Base-by-base conservation (phyloP, 2,113 vertebrate genomes). In the Synodontis membranacea region DNA sequence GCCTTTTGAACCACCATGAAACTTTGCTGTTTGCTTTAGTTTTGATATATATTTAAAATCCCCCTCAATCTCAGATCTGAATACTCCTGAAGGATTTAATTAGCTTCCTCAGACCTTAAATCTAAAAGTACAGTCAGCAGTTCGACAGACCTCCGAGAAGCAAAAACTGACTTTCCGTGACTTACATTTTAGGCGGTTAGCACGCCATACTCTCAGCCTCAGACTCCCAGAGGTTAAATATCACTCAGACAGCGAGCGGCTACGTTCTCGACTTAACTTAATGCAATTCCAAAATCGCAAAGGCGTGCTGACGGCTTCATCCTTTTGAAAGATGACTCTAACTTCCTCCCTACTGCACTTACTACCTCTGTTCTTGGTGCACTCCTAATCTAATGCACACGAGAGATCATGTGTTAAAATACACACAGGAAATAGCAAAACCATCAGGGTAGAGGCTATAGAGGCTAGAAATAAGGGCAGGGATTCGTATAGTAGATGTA, bases 341-440 rank as follows among this genome's bases (percentile, higher is more conserved):
- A 84, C 50, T 75, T 84, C 68, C 44, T 83, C 64, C 64, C 37
- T 72, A 70, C 42, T 84, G 66, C 66, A 75, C 25, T 58, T 74
- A 72, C 83, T 82, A 31, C 39, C 58, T 64, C 58, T 82, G 80
- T 64, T 82, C 80, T 64, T 58, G 78, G 80, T 82, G 39, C 80
- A 64, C 68, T 74, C 83, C 48, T 70, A 84, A 74, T 64, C 80
- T 64, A 82, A 82, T 82, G 80, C 17, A 42, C 80, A 48, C 25
- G 28, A 82, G 58, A 82, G 58, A 82, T 82, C 80, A 82, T 64
- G 80, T 82, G 80, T 48, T 82, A 82, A 82, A 82, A 82, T 82
- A 46, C 58, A 64, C 58, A 82, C 80, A 64, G 80, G 80, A 82
- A 82, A 82, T 82, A 31, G 58, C 39, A 42, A 54, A 80, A 80